A percentile compares a stretch with the other conserved stretches of the same genome.
Conservation (phyloP, 30 jellyfish, hydroid and myxozoan genomes). For the Turritopsis rubra region DNA sequence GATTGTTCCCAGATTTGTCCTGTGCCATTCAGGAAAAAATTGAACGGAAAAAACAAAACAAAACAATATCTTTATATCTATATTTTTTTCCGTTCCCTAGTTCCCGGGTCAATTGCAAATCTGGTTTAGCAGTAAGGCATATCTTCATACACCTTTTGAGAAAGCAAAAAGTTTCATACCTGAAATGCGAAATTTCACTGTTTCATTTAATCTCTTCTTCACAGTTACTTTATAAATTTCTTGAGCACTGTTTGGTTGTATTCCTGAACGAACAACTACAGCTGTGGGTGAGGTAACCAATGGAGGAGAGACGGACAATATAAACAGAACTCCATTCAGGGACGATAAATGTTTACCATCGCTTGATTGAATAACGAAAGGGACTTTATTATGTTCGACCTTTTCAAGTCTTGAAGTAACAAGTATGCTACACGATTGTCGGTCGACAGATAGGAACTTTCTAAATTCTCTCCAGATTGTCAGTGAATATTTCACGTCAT, state of each 20-base stretch:
- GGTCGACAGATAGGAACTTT: background rate
- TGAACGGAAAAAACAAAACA: background rate
- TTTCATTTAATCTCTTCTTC: background rate
- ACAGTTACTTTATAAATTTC: background rate
- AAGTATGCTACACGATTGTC: background rate
- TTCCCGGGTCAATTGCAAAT: too few species aligned
- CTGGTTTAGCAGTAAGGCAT: too few species aligned
- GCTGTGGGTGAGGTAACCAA: background rate
- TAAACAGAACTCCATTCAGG: background rate
- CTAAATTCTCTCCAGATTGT: background rate
- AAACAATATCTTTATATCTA: too few species aligned
- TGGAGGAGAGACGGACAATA: background rate
- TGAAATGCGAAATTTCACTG: background rate
- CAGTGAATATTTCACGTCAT: slow-evolving; percentile 11
- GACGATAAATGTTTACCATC: background rate
- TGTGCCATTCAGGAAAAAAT: background rate
- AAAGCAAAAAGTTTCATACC: slow-evolving; percentile 6
- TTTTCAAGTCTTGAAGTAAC: background rate
- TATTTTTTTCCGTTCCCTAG: too few species aligned
- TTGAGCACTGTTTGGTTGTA: background rate
- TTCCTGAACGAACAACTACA: background rate
- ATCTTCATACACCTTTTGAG: too few species aligned
- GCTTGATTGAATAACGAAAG: background rate
- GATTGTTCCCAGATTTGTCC: too few species aligned
- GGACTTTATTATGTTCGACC: background rate